Evolutionary conservation across 1,140 invertebrate genomes (phyloP), one percentile per base, ranked within the genome.

Genomic region (Trichonephila inaurata): DNA sequence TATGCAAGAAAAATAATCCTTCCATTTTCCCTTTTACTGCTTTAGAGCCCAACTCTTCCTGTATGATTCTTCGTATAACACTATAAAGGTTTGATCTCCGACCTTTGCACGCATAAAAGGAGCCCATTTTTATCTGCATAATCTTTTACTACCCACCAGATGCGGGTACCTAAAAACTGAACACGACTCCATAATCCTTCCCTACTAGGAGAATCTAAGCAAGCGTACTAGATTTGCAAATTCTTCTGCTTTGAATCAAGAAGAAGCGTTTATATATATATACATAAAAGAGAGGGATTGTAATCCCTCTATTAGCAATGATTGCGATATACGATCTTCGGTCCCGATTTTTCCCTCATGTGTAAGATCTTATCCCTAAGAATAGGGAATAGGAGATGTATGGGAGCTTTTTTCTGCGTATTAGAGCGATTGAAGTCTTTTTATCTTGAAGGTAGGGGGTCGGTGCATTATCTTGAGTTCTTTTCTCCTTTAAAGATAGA

Each of bases 111-210:
- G 28, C 69, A 33, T 33, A 28, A 18, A 77, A 5, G 69, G 44
- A 51, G 33, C 16, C 14, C 28, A 16, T 21, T 16, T 21, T 33
- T 77, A 77, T 77, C 69, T 33, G 5, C 28, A 16, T 24, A 33
- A 77, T 77, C 69, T 40, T 77, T 77, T 33, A 69, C 6, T 8
- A 69, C 64, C 28, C 24, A 16, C 14, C 69, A 21, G 12, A 77
- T 77, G 69, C 69, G 69, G 69, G 69, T 72, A 33, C 69, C 24
- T 33, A 72, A 72, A 72, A 72, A 28, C 69, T 72, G 69, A 72
- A 72, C 69, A 72, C 69, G 69, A 72, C 24, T 72, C 28, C 69
- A 14, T 72, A 72, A 72, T 72, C 69, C 69, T 14, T 8, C 6
- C 18, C 33, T 33, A 18, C 28, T 18, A 12, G 6, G 28, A 40